Evolutionary conservation across 1,140 invertebrate genomes (phyloP).

Genomic region (Pseudoatta argentina): DNA sequence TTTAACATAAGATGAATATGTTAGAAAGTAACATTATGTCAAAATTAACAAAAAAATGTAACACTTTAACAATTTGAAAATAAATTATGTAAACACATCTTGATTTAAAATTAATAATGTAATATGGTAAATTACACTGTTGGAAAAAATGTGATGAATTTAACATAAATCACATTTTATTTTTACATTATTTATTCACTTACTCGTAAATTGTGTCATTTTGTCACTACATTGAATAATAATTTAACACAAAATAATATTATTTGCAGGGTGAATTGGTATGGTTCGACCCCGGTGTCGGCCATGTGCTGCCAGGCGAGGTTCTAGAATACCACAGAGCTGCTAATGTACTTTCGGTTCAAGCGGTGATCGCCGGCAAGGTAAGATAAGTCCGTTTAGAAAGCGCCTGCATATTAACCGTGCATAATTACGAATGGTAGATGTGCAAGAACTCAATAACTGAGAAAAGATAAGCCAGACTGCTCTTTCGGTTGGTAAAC

Average conservation of each 20-base stretch:
- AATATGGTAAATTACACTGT: too few relatives aligned
- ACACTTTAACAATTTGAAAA: too few relatives aligned
- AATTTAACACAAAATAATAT: neutral
- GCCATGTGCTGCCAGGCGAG: conserved; percentile 95
- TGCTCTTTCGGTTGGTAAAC: conserved; percentile 13
- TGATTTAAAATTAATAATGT: too few relatives aligned
- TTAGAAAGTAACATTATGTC: too few relatives aligned
- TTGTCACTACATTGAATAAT: too few relatives aligned
- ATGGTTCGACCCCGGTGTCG: conserved; percentile 96
- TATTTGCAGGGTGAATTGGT: conserved; percentile 91
- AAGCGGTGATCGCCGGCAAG: conserved; percentile 95
- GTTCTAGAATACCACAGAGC: conserved; percentile 95
- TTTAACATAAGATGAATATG: too few relatives aligned
- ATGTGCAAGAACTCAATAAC: conserved; percentile 31
- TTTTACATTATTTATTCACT: too few relatives aligned
- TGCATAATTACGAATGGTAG: conserved; percentile 32
- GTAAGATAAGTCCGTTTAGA: conserved; percentile 85
- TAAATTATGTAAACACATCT: too few relatives aligned
- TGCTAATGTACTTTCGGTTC: conserved; percentile 95
- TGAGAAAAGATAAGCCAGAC: conserved; percentile 13
- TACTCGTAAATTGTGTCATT: too few relatives aligned
- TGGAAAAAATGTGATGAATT: too few relatives aligned
- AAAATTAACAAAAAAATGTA: too few relatives aligned
- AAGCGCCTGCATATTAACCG: conserved; percentile 25
- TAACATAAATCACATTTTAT: too few relatives aligned